Conservation (phyloP, 2,113 vertebrate species). For the Antidorcas marsupialis region DNA sequence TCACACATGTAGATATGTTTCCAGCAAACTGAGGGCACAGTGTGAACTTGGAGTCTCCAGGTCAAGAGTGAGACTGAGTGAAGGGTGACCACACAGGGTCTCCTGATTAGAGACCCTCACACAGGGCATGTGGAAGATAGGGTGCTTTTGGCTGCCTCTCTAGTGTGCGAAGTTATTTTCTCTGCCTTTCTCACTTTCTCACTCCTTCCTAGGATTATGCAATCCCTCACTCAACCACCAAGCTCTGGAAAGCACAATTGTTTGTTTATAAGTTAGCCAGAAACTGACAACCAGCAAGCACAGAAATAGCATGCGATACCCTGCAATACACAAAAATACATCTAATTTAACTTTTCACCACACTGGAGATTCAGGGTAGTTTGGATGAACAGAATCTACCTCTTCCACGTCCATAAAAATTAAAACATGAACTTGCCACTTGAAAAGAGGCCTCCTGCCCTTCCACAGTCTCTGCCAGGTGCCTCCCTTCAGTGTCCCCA, state of each 20-base stretch:
- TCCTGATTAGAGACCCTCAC: neutral
- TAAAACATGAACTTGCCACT: neutral
- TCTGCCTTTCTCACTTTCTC: neutral
- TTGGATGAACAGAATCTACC: neutral
- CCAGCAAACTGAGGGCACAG: neutral
- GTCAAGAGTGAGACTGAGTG: neutral
- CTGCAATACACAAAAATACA: neutral
- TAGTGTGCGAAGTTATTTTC: neutral
- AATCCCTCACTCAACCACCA: conserved; percentile 27
- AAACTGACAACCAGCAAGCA: conserved; percentile 34
- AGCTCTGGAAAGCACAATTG: conserved; percentile 36
- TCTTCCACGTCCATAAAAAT: neutral
- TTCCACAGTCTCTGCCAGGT: neutral
- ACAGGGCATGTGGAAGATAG: rapidly evolving
- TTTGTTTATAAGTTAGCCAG: conserved; percentile 11
- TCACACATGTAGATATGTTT: neutral
- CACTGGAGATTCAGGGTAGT: neutral
- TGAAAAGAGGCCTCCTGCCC: neutral
- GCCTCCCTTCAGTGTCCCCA: neutral
- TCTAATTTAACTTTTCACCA: conserved; percentile 4
- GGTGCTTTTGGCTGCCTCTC: neutral
- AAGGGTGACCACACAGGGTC: neutral
- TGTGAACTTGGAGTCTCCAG: neutral
- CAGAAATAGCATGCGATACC: neutral
- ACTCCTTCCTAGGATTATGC: neutral